Evolutionary conservation across 2,113 vertebrate genomes (phyloP).

Genomic region (Athene noctua): DNA sequence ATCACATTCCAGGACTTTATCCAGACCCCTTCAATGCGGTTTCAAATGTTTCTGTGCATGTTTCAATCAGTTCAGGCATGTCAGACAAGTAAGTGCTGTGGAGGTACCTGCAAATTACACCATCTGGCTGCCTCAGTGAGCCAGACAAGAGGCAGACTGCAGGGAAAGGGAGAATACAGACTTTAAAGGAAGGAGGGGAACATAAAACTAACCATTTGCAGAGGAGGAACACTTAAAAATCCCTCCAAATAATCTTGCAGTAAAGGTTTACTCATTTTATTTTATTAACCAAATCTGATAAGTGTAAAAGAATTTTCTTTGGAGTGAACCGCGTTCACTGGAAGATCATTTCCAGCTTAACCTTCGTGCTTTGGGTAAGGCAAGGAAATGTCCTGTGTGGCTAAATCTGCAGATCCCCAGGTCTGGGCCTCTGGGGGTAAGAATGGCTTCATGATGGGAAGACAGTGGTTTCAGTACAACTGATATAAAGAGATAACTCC

Average conservation of each 20-base stretch:
- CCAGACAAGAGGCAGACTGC: slow-evolving; percentile 35
- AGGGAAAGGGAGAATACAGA: slow-evolving; percentile 16
- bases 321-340: not conserved
- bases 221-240: not conserved
- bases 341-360: not conserved
- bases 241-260: not conserved
- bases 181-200: not conserved
- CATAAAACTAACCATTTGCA: not conserved
- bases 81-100: slow-evolving; percentile 53
- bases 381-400: not conserved
- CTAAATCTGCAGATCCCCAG: not conserved
- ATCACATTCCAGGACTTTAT: slow-evolving; percentile 52
- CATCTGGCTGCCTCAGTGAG: slow-evolving; percentile 60
- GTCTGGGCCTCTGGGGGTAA: not conserved
- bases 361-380: not conserved
- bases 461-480: not conserved
- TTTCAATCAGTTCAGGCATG: slow-evolving; percentile 65
- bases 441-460: not conserved
- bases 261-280: not conserved
- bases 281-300: not conserved
- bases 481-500: not conserved
- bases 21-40: slow-evolving; percentile 37
- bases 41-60: slow-evolving; percentile 49
- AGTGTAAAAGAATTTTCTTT: not conserved
- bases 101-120: slow-evolving; percentile 63